Conservation (phyloP, 2,113 vertebrate genomes). For the Cnemophilus loriae region DNA sequence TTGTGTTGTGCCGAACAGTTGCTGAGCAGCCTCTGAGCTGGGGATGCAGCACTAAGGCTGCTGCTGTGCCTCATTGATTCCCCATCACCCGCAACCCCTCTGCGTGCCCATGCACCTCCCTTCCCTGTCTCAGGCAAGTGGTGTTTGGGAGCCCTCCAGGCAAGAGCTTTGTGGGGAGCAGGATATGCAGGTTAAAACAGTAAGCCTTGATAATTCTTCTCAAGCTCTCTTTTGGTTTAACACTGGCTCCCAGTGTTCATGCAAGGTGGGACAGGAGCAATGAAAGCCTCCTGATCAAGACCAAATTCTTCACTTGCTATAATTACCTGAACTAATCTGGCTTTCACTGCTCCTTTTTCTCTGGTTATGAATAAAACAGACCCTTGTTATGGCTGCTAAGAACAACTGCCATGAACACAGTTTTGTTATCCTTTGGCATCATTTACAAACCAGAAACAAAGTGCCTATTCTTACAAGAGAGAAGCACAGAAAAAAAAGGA, state of each 20-base stretch:
- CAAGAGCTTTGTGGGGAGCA: neutral
- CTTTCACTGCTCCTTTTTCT: neutral
- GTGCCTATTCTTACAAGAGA: neutral
- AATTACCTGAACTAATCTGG: neutral
- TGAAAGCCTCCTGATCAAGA: neutral
- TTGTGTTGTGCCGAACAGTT: neutral
- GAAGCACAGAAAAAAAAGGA: neutral
- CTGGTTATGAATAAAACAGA: neutral
- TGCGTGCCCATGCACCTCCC: accelerated
- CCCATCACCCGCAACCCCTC: too few relatives aligned
- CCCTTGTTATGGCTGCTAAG: neutral
- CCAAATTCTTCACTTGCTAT: neutral
- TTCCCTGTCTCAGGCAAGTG: neutral
- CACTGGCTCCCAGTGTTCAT: neutral
- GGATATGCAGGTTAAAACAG: neutral
- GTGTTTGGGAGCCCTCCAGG: accelerated
- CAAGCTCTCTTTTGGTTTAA: neutral
- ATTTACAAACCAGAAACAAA: neutral
- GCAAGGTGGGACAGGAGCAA: neutral
- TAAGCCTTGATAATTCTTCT: neutral
- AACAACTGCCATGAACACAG: neutral
- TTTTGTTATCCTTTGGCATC: neutral
- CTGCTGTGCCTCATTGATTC: neutral
- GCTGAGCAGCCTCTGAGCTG: neutral
- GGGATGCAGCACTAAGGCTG: neutral